phyloP scores from a whole-genome alignment of 1,140 invertebrate genomes.

The Orussus abietinus region DNA sequence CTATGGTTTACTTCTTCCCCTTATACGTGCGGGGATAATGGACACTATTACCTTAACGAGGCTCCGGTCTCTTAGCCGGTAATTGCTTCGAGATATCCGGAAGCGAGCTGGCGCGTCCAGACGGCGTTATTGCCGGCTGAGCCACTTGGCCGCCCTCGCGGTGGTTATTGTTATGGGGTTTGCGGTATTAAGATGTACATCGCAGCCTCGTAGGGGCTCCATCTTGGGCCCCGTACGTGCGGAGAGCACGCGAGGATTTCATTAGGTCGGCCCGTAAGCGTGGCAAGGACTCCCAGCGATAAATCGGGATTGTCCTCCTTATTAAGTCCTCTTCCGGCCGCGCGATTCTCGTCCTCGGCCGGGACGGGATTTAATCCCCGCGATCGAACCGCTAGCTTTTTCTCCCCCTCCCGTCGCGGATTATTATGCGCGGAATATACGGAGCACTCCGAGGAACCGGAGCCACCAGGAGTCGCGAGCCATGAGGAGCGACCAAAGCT shows the following conservation, averaged over 20 bases:
- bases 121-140: constrained; percentile 43
- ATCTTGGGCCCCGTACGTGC: constrained; percentile 8
- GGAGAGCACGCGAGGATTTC: constrained; percentile 33
- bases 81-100: constrained; percentile 50
- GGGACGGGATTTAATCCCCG: constrained; percentile 34
- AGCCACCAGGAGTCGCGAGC: no score
- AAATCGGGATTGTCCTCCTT: constrained; percentile 42
- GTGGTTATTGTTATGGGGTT: constrained; percentile 51
- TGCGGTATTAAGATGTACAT: constrained; percentile 50
- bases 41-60: constrained; percentile 52
- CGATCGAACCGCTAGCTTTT: constrained; percentile 29
- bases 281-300: constrained; percentile 31
- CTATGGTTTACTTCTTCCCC: constrained; percentile 47
- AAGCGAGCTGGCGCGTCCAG: constrained; percentile 30
- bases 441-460: no score
- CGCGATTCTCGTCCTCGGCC: constrained; percentile 15
- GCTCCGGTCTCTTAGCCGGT: constrained; percentile 46
- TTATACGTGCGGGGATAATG: constrained; percentile 43
- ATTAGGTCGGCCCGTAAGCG: constrained; percentile 46
- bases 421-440: no score
- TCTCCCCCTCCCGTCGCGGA: constrained; percentile 37
- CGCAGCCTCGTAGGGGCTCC: constrained; percentile 31
- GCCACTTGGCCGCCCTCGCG: constrained; percentile 37
- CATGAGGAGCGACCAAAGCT: no score
- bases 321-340: constrained; percentile 30